phyloP scores from a whole-genome alignment of 2,888 invertebrate genomes.

The Carterocephalus palaemon region DNA sequence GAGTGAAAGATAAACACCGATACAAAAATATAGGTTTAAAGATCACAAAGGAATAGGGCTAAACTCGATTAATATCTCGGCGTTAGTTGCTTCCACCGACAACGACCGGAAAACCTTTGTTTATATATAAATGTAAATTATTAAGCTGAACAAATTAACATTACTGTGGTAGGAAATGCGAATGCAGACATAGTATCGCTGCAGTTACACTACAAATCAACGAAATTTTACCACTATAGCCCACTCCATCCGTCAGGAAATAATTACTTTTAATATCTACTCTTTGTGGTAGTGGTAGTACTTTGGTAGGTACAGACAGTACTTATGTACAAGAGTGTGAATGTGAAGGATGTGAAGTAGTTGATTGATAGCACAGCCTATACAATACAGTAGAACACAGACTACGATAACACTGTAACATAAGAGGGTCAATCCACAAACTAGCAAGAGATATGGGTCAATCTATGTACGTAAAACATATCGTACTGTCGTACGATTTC shows the following conservation, averaged over 20 bases:
- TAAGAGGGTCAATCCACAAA: no score
- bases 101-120: neutral
- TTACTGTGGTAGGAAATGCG: neutral
- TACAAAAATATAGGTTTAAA: constrained; percentile 45
- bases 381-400: no score
- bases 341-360: no score
- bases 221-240: constrained; percentile 6
- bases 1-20: constrained; percentile 3
- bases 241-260: constrained; percentile 13
- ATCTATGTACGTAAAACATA: no score
- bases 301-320: no score
- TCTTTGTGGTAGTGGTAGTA: no score
- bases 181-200: neutral
- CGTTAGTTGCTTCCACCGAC: constrained; percentile 7
- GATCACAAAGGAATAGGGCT: constrained; percentile 74
- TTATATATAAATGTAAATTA: neutral
- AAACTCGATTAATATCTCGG: constrained; percentile 19
- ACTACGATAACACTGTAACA: no score
- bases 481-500: no score
- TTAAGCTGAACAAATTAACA: neutral
- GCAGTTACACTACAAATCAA: constrained; percentile 2
- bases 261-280: neutral
- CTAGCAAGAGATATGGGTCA: no score
- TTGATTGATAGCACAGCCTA: no score
- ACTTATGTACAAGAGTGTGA: no score